Evolutionary conservation across 2,113 vertebrate genomes (phyloP), one percentile per base, ranked within the genome.

Genomic region (Narcine bancroftii): DNA sequence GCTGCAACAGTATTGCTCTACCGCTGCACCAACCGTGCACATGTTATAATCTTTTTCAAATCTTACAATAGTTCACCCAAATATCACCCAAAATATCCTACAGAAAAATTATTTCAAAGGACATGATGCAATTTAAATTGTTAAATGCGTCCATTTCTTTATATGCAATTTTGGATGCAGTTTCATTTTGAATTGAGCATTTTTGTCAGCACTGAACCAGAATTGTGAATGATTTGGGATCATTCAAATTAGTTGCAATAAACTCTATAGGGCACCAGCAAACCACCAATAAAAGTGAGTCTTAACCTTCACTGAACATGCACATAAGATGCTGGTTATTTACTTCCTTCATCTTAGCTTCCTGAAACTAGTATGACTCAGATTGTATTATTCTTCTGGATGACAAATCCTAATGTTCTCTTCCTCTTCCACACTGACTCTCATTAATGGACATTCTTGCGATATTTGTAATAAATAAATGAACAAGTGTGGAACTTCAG

Each of bases 301-400:
- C 53, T 33, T 63, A 60, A 87, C 24, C 33, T 36, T 17, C 4
- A 36, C 53, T 53, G 21, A 87, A 87, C 33, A 36, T 87, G 33
- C 53, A 60, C 15, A 87, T 36, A 60, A 63, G 33, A 17, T n/a
- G 53, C n/a, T 87, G 21, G 0, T 63, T 87, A 87, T n/a, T 87
- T 60, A 36, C 15, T n/a, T 83, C 79, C 75, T 10, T n/a, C 53
- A 60, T 36, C 81, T 87, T n/a, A 87, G 81, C 15, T 6, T n/a
- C 81, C 81, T 87, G 53, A 60, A 85, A 87, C 33, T 75, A 75
- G n/a, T 75, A 11, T 87, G 81, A 87, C 53, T n/a, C 33, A 60
- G 33, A 63, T 1, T n/a, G 24, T 47, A 15, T 13, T n/a, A 11
- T 29, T 56, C 11, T 83, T 83, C 50, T 85, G 81, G 17, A 2